Percentiles rank a stretch among this genome's conserved stretches.
These are phyloP conservation scores for Hipparchia sbordonii DNA, from an alignment of 2,888 invertebrate species.

Conservation along the genomic window DNA sequence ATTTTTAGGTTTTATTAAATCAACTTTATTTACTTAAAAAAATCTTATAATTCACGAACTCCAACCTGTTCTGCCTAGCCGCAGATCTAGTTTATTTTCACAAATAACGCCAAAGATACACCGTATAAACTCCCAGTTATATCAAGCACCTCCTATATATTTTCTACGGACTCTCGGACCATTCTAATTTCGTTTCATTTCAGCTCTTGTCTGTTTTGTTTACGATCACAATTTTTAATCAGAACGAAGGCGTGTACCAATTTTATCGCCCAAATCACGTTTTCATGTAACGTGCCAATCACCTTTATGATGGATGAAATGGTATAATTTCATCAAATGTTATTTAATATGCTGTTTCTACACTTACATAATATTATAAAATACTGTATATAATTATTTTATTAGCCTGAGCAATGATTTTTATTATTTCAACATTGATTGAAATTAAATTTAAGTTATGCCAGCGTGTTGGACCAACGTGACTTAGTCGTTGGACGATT, in stretches of 20 bases:
- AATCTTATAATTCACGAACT: too few relatives aligned
- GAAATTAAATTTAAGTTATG: too few relatives aligned
- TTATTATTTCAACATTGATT: too few relatives aligned
- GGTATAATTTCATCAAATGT: not conserved
- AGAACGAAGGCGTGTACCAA: slow-evolving; percentile 13
- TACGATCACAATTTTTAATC: slow-evolving; percentile 24
- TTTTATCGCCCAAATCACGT: slow-evolving; percentile 17
- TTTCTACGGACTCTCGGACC: not conserved
- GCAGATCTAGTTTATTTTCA: not conserved
- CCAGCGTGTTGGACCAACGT: too few relatives aligned
- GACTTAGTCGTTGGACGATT: too few relatives aligned
- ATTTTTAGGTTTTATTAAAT: too few relatives aligned
- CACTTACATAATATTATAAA: not conserved
- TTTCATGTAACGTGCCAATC: slow-evolving; percentile 11
- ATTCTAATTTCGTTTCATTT: slow-evolving; percentile 23
- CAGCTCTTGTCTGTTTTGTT: slow-evolving; percentile 24
- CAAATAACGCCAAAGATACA: not conserved
- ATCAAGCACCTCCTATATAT: not conserved
- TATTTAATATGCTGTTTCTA: not conserved
- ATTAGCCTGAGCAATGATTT: too few relatives aligned
- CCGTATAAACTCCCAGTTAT: not conserved
- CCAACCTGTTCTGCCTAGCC: too few relatives aligned
- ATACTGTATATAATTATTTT: too few relatives aligned
- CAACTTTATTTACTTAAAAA: too few relatives aligned
- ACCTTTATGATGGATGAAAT: not conserved